Evolutionary conservation across 2,797 vertebrate species (phyloP).

Genomic region (Coregonus suidteri): DNA sequence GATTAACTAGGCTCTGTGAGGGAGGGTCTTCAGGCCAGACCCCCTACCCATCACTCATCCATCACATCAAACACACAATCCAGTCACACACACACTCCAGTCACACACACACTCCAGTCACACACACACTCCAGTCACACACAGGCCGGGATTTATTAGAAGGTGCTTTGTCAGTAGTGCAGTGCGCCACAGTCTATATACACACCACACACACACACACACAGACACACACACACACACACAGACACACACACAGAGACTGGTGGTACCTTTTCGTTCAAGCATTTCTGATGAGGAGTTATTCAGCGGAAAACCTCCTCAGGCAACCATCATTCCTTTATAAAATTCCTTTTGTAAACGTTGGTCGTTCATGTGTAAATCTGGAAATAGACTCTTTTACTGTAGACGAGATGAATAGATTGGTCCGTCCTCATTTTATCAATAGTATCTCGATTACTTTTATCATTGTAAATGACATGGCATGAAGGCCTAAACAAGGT

Average conservation of each 20-base stretch:
- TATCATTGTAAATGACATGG: not conserved
- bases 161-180: not conserved
- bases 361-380: not conserved
- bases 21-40: slow-evolving; percentile 24
- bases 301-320: too few relatives aligned
- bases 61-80: slow-evolving; percentile 42
- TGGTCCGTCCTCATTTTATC: not conserved
- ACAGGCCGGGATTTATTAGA: not conserved
- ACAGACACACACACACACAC: too few relatives aligned
- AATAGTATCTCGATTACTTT: not conserved
- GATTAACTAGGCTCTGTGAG: slow-evolving; percentile 41
- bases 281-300: too few relatives aligned
- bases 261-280: too few relatives aligned
- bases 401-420: not conserved
- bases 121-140: slow-evolving; percentile 16
- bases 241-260: too few relatives aligned
- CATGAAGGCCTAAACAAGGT: not conserved
- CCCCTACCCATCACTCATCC: slow-evolving; percentile 46
- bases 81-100: too few relatives aligned
- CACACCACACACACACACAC: not conserved
- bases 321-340: too few relatives aligned
- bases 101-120: not conserved
- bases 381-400: not conserved
- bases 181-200: not conserved
- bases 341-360: not conserved